Base-by-base conservation (phyloP, 1,140 invertebrate genomes). In the Heliothis subflexa region DNA sequence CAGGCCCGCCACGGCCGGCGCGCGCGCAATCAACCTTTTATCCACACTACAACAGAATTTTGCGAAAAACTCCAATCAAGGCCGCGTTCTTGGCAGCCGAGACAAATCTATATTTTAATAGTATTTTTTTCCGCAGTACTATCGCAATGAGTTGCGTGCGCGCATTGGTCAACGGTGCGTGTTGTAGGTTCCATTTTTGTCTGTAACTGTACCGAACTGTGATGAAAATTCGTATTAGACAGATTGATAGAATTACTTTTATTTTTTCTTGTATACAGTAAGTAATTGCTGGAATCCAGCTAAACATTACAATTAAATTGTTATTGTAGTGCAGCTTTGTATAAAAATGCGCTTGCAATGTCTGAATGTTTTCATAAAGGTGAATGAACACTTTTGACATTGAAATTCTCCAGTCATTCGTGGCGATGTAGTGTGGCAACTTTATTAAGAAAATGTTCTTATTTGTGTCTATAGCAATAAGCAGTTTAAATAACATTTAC, bases 21-120 rank as follows among this genome's bases (percentile, higher is more conserved):
- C 87, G 81, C 74, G 66, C 81, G 86, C 87, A 88, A 90, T 88
- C 81, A 66, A 57, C 72, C 80, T 85, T 86, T 82, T 85, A 88
- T 83, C 81, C 72, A 80, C 79, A 72, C 79, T 54, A 54, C 50
- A 52, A 74, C 33, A 50, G 45, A 59, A 82, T 80, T 89, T 90
- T 88, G 88, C 89, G 90, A 92, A 93, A 93, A 91, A 81, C 77
- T 33, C 73, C 80, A 83, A 18, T 79, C 90, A 93, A 93, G 90
- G 91, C 85, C 87, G 76, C 78, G 84, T 83, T 86, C 84, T 87
- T 84, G 86, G 79, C 78, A 83, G 84, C 85, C 90, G 91, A 87
- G 86, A 90, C 91, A 88, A 93, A 92, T 93, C 86, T 91, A 89
- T 89, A 87, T 88, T 85, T 91, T 91, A 90, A 89, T 87, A 88